These are phyloP conservation scores for Nannobrachium achirus DNA, from an alignment of 2,113 vertebrate species.

Conservation along the genomic window DNA sequence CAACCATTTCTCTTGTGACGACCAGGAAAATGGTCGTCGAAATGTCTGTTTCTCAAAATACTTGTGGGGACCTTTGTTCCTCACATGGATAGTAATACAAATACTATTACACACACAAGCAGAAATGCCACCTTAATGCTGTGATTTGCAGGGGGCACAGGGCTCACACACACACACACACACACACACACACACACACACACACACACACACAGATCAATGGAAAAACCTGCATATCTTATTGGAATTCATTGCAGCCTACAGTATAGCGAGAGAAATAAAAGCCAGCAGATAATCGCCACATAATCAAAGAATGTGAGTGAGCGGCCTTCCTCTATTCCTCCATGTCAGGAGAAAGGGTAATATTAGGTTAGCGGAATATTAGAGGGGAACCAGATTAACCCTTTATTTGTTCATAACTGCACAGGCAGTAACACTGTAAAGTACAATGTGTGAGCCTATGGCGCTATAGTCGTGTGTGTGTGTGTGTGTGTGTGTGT, in stretches of 20 bases:
- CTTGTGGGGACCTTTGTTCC: too few species aligned
- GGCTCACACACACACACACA: neutral
- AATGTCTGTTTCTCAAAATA: too few species aligned
- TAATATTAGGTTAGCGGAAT: neutral
- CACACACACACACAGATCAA: neutral
- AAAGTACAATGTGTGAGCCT: slow-evolving; percentile 9
- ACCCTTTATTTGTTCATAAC: neutral
- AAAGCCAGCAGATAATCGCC: too few species aligned
- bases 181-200: slow-evolving; percentile 8
- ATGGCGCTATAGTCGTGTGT: slow-evolving; percentile 21
- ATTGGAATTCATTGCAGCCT: slow-evolving; percentile 3
- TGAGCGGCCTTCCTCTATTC: too few species aligned
- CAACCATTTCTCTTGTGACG: too few species aligned
- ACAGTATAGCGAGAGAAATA: too few species aligned
- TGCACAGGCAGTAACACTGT: neutral
- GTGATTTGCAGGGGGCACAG: too few species aligned
- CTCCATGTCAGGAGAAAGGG: neutral
- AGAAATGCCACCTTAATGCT: slow-evolving; percentile 14
- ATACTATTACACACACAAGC: neutral
- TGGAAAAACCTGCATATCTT: neutral
- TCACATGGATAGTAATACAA: too few species aligned
- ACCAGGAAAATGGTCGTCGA: too few species aligned
- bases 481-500: slow-evolving; percentile 5
- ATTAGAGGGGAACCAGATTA: neutral
- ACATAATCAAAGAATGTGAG: too few species aligned